Evolutionary conservation across 2,797 vertebrate species (phyloP).

Genomic region (Etheostoma perlongum): DNA sequence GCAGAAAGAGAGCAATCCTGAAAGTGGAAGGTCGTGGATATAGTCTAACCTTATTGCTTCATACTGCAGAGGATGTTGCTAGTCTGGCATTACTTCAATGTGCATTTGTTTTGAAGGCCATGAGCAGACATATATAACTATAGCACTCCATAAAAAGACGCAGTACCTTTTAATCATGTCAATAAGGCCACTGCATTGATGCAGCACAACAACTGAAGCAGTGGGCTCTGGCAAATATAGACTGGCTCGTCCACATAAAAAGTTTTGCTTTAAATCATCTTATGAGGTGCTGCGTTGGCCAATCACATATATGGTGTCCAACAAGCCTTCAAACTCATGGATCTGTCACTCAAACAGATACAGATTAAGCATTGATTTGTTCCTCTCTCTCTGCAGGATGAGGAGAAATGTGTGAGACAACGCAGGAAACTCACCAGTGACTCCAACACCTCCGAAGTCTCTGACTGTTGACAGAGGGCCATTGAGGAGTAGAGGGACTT

Average conservation of each 20-base stretch:
- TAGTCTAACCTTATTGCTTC: neutral
- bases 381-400: slow-evolving; percentile 73
- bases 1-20: too few species aligned
- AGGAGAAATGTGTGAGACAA: slow-evolving; percentile 84
- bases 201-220: too few species aligned
- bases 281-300: too few species aligned
- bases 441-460: slow-evolving; percentile 83
- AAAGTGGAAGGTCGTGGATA: too few species aligned
- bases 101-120: neutral
- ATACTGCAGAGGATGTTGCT: neutral
- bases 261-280: too few species aligned
- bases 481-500: slow-evolving; percentile 2
- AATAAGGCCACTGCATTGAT: neutral
- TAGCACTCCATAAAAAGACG: neutral
- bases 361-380: too few species aligned
- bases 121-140: too few species aligned
- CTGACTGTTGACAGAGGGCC: slow-evolving; percentile 81
- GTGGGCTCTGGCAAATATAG: too few species aligned
- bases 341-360: too few species aligned
- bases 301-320: too few species aligned
- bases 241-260: too few species aligned
- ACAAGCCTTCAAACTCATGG: too few species aligned
- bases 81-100: neutral
- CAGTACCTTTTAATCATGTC: neutral
- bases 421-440: slow-evolving; percentile 80